A percentile compares a stretch with the other conserved stretches of the same genome.
Conservation (phyloP, 2,797 vertebrate genomes). For the Gallinago stenura region DNA sequence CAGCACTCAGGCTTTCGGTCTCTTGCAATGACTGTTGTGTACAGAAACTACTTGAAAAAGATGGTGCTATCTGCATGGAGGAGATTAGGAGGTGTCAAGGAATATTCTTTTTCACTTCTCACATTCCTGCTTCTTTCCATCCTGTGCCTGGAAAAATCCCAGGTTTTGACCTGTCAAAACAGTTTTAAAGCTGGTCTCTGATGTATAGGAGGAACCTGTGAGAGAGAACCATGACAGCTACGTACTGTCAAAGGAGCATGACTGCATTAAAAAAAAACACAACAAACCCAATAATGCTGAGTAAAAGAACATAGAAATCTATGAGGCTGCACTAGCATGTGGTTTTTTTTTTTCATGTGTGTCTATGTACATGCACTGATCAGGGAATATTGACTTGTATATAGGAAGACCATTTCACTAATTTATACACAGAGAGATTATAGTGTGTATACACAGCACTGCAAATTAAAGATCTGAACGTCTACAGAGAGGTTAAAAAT, state of each 20-base stretch:
- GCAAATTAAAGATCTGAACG: neutral
- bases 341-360: neutral
- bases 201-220: slow-evolving; percentile 51
- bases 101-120: slow-evolving; percentile 43
- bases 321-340: neutral
- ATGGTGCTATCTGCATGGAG: slow-evolving; percentile 42
- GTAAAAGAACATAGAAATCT: slow-evolving; percentile 34
- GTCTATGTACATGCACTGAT: neutral
- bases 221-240: slow-evolving; percentile 48
- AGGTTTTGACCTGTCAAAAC: slow-evolving; percentile 62
- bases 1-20: neutral
- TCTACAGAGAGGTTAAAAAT: neutral
- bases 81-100: slow-evolving; percentile 56
- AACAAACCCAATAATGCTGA: neutral
- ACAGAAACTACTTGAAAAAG: slow-evolving; percentile 44
- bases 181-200: slow-evolving; percentile 50
- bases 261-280: neutral
- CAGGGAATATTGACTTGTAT: neutral
- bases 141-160: slow-evolving; percentile 55
- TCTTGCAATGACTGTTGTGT: neutral
- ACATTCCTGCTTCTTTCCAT: slow-evolving; percentile 30
- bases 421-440: neutral
- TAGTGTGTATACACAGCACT: neutral
- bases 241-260: neutral
- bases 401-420: neutral